These are phyloP conservation scores for Chymomyza amoena DNA, from an alignment of 2,888 invertebrate species.

Conservation along the genomic window DNA sequence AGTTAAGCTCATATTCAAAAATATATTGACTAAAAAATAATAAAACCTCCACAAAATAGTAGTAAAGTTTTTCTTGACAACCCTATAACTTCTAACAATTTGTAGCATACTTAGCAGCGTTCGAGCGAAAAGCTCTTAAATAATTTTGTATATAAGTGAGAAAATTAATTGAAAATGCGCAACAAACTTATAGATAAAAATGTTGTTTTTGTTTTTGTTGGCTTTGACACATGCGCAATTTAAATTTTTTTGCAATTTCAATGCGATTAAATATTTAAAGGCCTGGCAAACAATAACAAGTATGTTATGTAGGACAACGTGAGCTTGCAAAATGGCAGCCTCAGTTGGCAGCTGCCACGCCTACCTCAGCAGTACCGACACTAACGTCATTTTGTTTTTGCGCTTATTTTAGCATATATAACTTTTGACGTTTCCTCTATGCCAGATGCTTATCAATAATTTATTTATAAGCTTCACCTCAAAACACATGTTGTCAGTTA, in stretches of 20 bases:
- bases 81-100: conserved; percentile 15
- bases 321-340: conserved; percentile 9
- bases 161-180: conserved; percentile 49
- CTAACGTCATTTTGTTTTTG: conserved; percentile 29
- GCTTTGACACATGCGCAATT: background rate
- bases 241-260: conserved; percentile 35
- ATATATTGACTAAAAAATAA: too few species aligned
- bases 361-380: background rate
- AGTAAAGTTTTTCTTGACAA: background rate
- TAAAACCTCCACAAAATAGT: too few species aligned
- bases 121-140: background rate
- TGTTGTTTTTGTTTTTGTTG: conserved; percentile 8
- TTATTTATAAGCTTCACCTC: conserved; percentile 73
- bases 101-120: conserved; percentile 31
- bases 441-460: conserved; percentile 72
- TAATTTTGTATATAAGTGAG: background rate
- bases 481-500: conserved; percentile 67
- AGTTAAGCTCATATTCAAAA: too few species aligned
- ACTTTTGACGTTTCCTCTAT: conserved; percentile 65
- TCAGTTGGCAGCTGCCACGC: background rate
- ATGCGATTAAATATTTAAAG: conserved; percentile 56
- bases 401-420: conserved; percentile 63
- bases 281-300: conserved; percentile 19
- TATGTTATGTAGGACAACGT: conserved; percentile 23
- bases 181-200: conserved; percentile 23